phyloP scores from a whole-genome alignment of 2,888 invertebrate species.

The Synanthedon vespiformis region DNA sequence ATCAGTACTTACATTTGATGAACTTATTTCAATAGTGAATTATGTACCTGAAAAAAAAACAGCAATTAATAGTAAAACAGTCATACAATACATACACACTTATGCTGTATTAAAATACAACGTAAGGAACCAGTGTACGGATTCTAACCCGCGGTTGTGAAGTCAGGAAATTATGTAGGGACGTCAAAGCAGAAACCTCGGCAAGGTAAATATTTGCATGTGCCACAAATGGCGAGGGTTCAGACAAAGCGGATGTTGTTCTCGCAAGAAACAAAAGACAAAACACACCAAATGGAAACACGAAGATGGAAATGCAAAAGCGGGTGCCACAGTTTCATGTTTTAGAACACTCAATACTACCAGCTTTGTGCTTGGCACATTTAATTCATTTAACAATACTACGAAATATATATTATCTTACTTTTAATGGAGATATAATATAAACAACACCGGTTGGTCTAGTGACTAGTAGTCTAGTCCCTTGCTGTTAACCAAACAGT shows the following conservation, averaged over 20 bases:
- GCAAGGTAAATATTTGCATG: conserved; percentile 49
- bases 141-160: conserved; percentile 12
- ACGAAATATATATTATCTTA: too few relatives aligned
- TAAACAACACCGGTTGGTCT: too few relatives aligned
- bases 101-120: neutral
- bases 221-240: conserved; percentile 34
- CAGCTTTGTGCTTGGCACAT: neutral
- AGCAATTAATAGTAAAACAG: too few relatives aligned
- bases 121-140: conserved; percentile 1
- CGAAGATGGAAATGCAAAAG: conserved; percentile 19
- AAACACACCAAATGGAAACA: conserved; percentile 42
- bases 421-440: too few relatives aligned
- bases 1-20: too few relatives aligned
- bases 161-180: conserved; percentile 39
- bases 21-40: too few relatives aligned
- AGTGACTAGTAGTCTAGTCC: too few relatives aligned
- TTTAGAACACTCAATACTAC: conserved; percentile 8
- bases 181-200: conserved; percentile 39
- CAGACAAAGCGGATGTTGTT: conserved; percentile 44
- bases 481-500: too few relatives aligned
- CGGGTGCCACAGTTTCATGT: conserved; percentile 12
- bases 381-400: neutral
- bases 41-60: too few relatives aligned
- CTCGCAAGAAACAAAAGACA: conserved; percentile 49
- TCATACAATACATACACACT: too few relatives aligned